A percentile compares a stretch with the other conserved stretches of the same genome.
Conservation (phyloP, 1,140 invertebrate species). For the Leptestheria dahalacensis region DNA sequence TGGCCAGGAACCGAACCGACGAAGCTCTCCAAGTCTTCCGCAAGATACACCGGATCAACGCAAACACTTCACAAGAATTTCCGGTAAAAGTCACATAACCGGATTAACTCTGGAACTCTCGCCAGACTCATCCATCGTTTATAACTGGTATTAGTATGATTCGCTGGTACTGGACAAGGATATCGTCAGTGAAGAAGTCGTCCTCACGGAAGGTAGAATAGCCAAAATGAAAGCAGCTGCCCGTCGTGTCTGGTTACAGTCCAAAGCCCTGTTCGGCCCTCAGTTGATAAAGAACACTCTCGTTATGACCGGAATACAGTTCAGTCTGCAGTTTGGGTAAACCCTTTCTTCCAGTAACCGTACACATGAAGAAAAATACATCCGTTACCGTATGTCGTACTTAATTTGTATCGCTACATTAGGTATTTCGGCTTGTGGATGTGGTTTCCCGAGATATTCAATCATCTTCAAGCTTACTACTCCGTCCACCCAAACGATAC, state of each 20-base stretch:
- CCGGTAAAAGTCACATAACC: too few species aligned
- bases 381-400: constrained; percentile 4
- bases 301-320: constrained; percentile 69
- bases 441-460: constrained; percentile 82
- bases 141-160: too few species aligned
- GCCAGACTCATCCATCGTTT: too few species aligned
- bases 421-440: constrained; percentile 78
- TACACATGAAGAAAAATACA: too few species aligned
- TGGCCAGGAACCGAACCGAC: constrained; percentile 48
- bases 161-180: constrained; percentile 54
- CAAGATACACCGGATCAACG: constrained; percentile 58
- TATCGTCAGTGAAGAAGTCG: not conserved
- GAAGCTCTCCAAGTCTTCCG: constrained; percentile 59
- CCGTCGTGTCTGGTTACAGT: constrained; percentile 56
- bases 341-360: too few species aligned
- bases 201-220: not conserved
- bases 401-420: constrained; percentile 7
- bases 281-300: constrained; percentile 64
- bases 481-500: constrained; percentile 33
- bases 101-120: too few species aligned
- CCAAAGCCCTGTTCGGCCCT: constrained; percentile 56
- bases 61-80: constrained; percentile 38
- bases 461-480: constrained; percentile 62
- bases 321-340: constrained; percentile 76
- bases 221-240: constrained; percentile 40